Evolutionary conservation across 2,888 invertebrate species (phyloP), one percentile per base, ranked within the genome.

Genomic region (Torymus aiolomorphi): DNA sequence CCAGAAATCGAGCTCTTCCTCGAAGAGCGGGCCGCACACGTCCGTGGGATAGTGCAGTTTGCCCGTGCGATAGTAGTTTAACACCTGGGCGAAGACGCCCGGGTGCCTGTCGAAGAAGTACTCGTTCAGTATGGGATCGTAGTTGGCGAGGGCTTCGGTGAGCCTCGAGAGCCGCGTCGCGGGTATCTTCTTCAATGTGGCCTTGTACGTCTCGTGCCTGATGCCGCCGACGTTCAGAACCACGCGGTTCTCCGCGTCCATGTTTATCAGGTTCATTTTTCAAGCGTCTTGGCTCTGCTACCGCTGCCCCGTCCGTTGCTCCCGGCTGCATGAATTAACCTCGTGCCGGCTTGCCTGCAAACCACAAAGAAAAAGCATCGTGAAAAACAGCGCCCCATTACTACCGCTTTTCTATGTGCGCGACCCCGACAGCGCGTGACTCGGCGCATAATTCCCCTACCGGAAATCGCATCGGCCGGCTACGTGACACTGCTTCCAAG

Each of bases 101-200:
- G 98, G 98, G 92, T 98, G 98, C 86, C 98, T 92, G 92, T 98
- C 99, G 92, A 99, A 99, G 94, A 99, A 99, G 93, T 98, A 99
- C 92, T 99, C 99, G 92, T 99, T 99, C 88, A 99, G 94, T 88
- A 99, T 97, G 70, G 98, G 98, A 92, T 99, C 99, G 92, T 99
- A 99, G 92, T 99, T 99, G 90, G 98, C 98, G 87, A 99, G 93
- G 65, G 98, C 98, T 92, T 99, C 99, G 82, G 97, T 98, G 84
- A 98, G 94, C 83, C 98, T 93, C 71, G 98, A 98, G 84, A 98
- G 93, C 83, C 98, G 93, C 74, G 98, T 98, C 88, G 98, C 98
- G 56, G 98, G 98, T 89, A 98, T 98, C 93, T 98, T 98, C 93
- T 98, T 98, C 88, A 98, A 92, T 83, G 98, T 98, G 83, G 97